These are phyloP conservation scores for Helicolenus hilgendorfi DNA, from an alignment of 2,797 vertebrate genomes.

Conservation along the genomic window DNA sequence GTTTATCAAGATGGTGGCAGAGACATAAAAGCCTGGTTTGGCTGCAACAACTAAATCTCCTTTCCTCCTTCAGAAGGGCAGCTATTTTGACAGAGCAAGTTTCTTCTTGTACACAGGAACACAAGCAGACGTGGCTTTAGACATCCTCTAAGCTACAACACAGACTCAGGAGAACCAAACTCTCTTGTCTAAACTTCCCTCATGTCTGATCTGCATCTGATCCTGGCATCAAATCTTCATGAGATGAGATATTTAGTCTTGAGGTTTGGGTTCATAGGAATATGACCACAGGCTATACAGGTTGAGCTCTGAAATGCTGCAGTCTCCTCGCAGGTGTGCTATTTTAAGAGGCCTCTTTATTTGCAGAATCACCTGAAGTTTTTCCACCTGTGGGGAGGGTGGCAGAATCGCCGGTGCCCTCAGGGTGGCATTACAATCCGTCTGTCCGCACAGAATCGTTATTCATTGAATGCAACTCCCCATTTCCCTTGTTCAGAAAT, in stretches of 20 bases:
- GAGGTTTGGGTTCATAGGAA: constrained; percentile 41
- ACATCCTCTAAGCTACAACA: constrained; percentile 51
- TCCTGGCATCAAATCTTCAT: constrained; percentile 49
- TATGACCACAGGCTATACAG: constrained; percentile 50
- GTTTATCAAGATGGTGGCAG: constrained; percentile 79
- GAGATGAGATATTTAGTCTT: constrained; percentile 55
- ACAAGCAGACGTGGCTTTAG: constrained; percentile 64
- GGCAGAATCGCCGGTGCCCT: constrained; percentile 38
- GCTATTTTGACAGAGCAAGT: constrained; percentile 70
- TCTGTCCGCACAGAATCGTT: constrained; percentile 53
- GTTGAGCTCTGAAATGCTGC: constrained; percentile 33
- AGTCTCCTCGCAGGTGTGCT: constrained; percentile 76
- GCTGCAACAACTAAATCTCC: constrained; percentile 57
- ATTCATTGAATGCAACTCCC: constrained; percentile 55
- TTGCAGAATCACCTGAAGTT: constrained; percentile 65
- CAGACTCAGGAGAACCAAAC: constrained; percentile 40
- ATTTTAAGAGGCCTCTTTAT: constrained; percentile 77
- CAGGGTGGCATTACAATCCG: constrained; percentile 60
- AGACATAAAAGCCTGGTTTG: constrained; percentile 67
- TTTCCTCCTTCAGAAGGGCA: constrained; percentile 48
- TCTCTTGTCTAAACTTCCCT: constrained; percentile 76
- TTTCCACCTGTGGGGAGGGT: constrained; percentile 57
- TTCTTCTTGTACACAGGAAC: constrained; percentile 80
- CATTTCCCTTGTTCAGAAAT: constrained; percentile 6
- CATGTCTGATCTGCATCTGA: constrained; percentile 71